These are phyloP conservation scores for Neocrepidodera transversa DNA, from an alignment of 2,888 invertebrate species.

Conservation along the genomic window DNA sequence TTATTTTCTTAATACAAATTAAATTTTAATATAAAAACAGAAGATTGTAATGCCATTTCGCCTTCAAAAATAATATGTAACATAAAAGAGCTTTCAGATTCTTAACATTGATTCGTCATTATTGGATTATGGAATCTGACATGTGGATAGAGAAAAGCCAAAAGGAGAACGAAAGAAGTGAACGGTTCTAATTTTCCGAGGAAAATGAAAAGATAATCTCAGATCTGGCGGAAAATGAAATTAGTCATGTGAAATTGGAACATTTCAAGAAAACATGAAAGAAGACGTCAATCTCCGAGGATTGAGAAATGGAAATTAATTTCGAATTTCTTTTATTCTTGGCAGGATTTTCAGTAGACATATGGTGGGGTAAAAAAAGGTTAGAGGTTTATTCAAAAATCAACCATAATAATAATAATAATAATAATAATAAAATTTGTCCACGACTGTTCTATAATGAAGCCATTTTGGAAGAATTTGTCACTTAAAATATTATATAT, in stretches of 20 bases:
- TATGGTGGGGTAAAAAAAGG: too few species aligned
- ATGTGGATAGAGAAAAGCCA: constrained; percentile 22
- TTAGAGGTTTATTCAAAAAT: too few species aligned
- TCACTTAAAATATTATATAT: too few species aligned
- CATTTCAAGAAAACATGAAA: constrained; percentile 17
- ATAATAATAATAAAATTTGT: too few species aligned
- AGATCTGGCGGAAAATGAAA: constrained; percentile 21
- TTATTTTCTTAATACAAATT: too few species aligned
- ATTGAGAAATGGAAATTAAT: constrained; percentile 20
- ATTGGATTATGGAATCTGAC: constrained; percentile 27
- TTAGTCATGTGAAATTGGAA: constrained; percentile 23
- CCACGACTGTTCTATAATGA: too few species aligned
- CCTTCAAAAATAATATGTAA: constrained; percentile 19
- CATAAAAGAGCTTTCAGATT: constrained; percentile 18
- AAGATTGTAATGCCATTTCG: not conserved
- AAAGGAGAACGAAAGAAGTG: constrained; percentile 10
- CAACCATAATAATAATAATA: too few species aligned
- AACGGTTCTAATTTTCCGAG: constrained; percentile 23
- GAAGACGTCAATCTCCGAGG: constrained; percentile 19
- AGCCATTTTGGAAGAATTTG: too few species aligned
- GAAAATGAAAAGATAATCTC: constrained; percentile 30
- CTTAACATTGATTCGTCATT: constrained; percentile 26
- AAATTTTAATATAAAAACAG: too few species aligned
- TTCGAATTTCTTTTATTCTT: too few species aligned
- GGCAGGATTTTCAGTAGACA: too few species aligned